Evolutionary conservation across 1,140 invertebrate genomes (phyloP).

Genomic region (Scaptomyza hsui): DNA sequence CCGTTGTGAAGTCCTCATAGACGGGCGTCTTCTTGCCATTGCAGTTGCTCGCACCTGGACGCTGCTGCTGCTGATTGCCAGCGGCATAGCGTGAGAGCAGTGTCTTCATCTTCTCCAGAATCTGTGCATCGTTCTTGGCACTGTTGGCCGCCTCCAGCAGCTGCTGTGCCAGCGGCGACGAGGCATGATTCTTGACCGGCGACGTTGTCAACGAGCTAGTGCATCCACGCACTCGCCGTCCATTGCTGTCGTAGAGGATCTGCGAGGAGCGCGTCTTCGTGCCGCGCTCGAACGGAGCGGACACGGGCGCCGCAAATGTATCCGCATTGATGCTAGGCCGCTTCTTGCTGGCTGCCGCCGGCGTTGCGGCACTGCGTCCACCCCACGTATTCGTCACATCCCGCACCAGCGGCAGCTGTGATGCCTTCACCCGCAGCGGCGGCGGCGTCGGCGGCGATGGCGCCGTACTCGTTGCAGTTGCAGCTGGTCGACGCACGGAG

Average conservation of each 20-base stretch:
- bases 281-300: slow-evolving; percentile 86
- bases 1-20: slow-evolving; percentile 88
- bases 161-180: slow-evolving; percentile 88
- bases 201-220: slow-evolving; percentile 83
- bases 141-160: slow-evolving; percentile 88
- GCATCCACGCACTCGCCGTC: slow-evolving; percentile 84
- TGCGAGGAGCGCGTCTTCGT: slow-evolving; percentile 87
- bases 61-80: slow-evolving; percentile 67
- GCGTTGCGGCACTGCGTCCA: slow-evolving; percentile 84
- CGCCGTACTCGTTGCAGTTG: neutral
- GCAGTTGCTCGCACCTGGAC: slow-evolving; percentile 2
- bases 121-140: slow-evolving; percentile 88
- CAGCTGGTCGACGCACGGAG: slow-evolving; percentile 76
- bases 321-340: slow-evolving; percentile 88
- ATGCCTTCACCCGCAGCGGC: slow-evolving; percentile 51
- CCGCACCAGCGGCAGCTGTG: slow-evolving; percentile 81
- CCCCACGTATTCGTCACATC: slow-evolving; percentile 89
- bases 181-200: slow-evolving; percentile 86
- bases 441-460: neutral
- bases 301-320: slow-evolving; percentile 86
- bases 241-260: slow-evolving; percentile 86
- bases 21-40: slow-evolving; percentile 85
- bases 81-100: slow-evolving; percentile 88
- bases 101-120: slow-evolving; percentile 89
- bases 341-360: slow-evolving; percentile 71